Base-by-base conservation (phyloP, 2,888 invertebrate genomes). In the Saturnia japonica region DNA sequence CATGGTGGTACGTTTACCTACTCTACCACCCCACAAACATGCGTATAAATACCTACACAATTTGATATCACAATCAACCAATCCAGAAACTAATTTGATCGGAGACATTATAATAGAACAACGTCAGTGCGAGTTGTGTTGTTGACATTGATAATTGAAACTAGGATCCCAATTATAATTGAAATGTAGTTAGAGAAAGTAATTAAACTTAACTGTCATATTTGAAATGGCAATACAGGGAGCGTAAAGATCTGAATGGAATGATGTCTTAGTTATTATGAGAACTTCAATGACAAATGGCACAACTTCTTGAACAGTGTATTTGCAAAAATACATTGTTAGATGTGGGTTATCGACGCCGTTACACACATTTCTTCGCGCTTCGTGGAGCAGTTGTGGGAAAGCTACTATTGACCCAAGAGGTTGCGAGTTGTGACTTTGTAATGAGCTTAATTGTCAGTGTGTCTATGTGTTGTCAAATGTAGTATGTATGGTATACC, bases 121-220 rank as follows among this genome's bases (percentile, higher is more conserved):
- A 64, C 40, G 57, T 25, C 42, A 42, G 51, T 51, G 64, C 66
- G 47, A 64, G 66, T 51, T 70, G 47, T 70, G 70, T 70, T 70
- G 66, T 70, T 54, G 70, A 70, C 70, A 51, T 66, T 66, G 66
- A 67, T 70, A 70, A 70, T 70, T 70, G 71, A 68, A 71, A 71
- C 47, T 47, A 47, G 66, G n/a, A 51, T 70, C 66, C 70, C 51
- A 66, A 64, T 54, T 51, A 64, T 64, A 69, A 64, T 54, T 54
- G 51, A 66, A 69, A 47, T 64, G 66, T 57, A 57, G 25, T 54
- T 25, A 51, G 19, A 66, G 51, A 64, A 66, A 54, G 66, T 70
- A 54, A 67, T 70, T 70, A 70, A 70, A 51, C 54, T 54, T 67
- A 51, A 51, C 51, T 67, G 64, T 51, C 64, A 64, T 69, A 64